Conservation (phyloP, 2,797 vertebrate genomes). For the Galaxias olidus region DNA sequence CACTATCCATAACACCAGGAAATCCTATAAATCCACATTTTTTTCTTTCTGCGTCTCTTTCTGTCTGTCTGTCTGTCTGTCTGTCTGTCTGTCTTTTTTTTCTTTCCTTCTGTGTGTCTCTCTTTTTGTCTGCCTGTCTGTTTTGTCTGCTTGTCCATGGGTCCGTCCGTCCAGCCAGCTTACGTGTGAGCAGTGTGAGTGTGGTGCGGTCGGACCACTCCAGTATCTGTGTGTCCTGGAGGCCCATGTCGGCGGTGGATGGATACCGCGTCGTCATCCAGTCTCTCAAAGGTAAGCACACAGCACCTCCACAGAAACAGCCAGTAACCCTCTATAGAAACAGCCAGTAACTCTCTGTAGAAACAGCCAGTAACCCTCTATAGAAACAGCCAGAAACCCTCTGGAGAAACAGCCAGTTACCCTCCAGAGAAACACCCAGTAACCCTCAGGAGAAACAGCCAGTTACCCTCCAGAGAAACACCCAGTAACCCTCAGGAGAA, state of each 20-base stretch:
- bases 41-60: background rate
- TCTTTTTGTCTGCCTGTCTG: background rate
- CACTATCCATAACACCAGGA: too few relatives aligned
- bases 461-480: too few relatives aligned
- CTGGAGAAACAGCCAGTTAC: too few relatives aligned
- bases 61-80: background rate
- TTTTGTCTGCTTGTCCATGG: background rate
- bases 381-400: too few relatives aligned
- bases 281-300: constrained; percentile 71
- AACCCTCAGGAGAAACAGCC: too few relatives aligned
- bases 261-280: constrained; percentile 76
- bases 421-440: too few relatives aligned
- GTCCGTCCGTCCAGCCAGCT: constrained; percentile 65
- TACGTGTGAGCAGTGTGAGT: constrained; percentile 77
- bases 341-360: too few relatives aligned
- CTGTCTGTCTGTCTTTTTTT: background rate
- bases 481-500: too few relatives aligned
- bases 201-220: constrained; percentile 77
- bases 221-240: constrained; percentile 81
- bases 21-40: too few relatives aligned
- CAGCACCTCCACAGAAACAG: too few relatives aligned
- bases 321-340: too few relatives aligned
- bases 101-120: background rate
- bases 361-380: too few relatives aligned
- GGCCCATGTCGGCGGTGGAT: constrained; percentile 66